phyloP scores from a whole-genome alignment of 2,888 invertebrate genomes.

The Hirtodrosophila trivittata region DNA sequence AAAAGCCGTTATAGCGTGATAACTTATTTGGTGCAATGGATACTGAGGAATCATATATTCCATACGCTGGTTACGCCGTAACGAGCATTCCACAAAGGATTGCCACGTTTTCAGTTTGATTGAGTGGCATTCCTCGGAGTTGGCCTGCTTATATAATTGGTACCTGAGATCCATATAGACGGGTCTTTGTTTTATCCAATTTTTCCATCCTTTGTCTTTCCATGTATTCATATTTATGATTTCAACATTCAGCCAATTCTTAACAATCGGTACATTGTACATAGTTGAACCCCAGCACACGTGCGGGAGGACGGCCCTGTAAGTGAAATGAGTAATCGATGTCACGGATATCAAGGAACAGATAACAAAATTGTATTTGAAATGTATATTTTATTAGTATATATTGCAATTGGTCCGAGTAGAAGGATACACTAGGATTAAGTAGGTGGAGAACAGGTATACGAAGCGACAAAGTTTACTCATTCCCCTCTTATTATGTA shows the following conservation, averaged over 20 bases:
- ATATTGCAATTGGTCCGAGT: no score
- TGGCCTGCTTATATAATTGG: not conserved
- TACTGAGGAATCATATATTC: conserved; percentile 28
- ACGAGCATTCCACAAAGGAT: conserved; percentile 4
- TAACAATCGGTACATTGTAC: conserved; percentile 7
- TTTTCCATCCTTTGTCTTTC: not conserved
- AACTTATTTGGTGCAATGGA: conserved; percentile 23
- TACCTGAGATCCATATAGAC: conserved; percentile 10
- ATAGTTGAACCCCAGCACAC: conserved; percentile 1
- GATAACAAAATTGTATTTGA: no score
- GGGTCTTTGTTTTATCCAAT: not conserved
- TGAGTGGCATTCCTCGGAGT: conserved; percentile 23
- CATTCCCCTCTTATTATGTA: no score
- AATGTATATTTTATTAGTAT: no score
- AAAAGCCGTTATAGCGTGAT: not conserved
- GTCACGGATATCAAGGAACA: no score
- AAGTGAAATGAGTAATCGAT: no score
- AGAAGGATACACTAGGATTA: no score
- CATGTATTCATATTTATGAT: not conserved
- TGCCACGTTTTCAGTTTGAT: not conserved
- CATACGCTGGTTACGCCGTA: conserved; percentile 21
- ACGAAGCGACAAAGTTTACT: no score
- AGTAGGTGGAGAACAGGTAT: no score
- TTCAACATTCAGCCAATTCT: not conserved
- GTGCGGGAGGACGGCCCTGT: no score